Conservation (phyloP, 2,797 vertebrate genomes). For the Trichosurus vulpecula region DNA sequence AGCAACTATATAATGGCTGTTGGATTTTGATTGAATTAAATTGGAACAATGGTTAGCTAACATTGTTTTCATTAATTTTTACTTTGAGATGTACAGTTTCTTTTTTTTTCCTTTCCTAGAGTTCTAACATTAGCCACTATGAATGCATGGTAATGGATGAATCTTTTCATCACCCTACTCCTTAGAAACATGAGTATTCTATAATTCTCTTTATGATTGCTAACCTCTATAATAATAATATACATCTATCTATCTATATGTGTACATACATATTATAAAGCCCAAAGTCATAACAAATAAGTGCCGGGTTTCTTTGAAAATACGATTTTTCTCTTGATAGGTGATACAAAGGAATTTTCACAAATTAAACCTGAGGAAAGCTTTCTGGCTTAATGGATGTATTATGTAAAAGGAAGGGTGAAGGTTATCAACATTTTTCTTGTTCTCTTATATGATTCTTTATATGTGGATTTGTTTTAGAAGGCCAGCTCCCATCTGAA, state of each 20-base stretch:
- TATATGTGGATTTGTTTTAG: slow-evolving; percentile 17
- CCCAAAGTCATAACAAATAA: background rate
- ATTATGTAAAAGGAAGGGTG: slow-evolving; percentile 1
- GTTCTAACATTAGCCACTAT: background rate
- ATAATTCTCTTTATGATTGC: background rate
- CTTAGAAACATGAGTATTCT: slow-evolving; percentile 1
- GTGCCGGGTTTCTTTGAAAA: background rate
- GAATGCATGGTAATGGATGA: background rate
- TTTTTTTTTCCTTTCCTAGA: background rate
- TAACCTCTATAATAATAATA: background rate
- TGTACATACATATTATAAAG: background rate
- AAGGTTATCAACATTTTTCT: background rate
- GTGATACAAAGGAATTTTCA: background rate
- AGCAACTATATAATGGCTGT: background rate
- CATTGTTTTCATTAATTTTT: background rate
- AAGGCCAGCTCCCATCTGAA: slow-evolving; percentile 20
- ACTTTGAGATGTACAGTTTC: background rate
- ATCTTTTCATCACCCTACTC: background rate
- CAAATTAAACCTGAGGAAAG: background rate
- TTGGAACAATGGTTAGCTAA: background rate
- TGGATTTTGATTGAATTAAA: background rate
- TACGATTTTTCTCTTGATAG: background rate
- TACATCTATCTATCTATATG: background rate
- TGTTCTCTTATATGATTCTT: slow-evolving; percentile 1
- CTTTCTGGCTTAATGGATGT: background rate